Percentiles rank a stretch among this genome's conserved stretches.
Evolutionary conservation across 2,113 vertebrate species (phyloP).

Genomic region (Cyprinodon brontotheroides): DNA sequence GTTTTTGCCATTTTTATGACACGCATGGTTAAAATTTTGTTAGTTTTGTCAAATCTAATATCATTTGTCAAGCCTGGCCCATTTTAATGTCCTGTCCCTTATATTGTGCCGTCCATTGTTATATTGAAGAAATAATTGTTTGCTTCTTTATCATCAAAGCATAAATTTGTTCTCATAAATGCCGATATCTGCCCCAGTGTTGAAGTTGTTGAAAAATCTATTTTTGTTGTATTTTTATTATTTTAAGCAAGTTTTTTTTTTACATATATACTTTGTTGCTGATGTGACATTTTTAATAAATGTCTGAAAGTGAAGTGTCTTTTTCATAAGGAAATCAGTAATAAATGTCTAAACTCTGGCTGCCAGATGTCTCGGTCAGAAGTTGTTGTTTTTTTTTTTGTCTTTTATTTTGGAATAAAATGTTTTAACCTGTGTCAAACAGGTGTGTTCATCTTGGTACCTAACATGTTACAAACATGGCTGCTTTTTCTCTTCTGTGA

Average conservation of each 20-base stretch:
- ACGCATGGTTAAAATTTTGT: conserved; percentile 48
- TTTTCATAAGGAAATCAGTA: conserved; percentile 22
- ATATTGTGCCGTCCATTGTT: conserved; percentile 41
- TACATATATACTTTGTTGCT: conserved; percentile 18
- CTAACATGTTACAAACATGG: conserved; percentile 80
- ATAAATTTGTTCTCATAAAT: conserved; percentile 8
- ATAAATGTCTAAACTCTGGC: conserved; percentile 36
- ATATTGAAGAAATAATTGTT: conserved; percentile 8
- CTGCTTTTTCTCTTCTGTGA: conserved; percentile 81
- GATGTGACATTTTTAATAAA: conserved; percentile 53
- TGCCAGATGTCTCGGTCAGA: conserved; percentile 23
- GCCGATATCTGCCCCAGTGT: conserved; percentile 14
- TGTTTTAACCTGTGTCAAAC: conserved; percentile 56
- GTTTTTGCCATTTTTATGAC: conserved; percentile 42
- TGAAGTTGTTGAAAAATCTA: background rate
- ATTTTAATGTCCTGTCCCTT: conserved; percentile 11
- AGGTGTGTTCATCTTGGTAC: conserved; percentile 66
- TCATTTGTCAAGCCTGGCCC: conserved; percentile 6
- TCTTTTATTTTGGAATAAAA: conserved; percentile 7
- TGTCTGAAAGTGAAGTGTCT: conserved; percentile 19
- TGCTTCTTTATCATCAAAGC: conserved; percentile 1
- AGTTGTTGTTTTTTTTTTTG: conserved; percentile 1
- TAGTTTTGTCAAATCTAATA: background rate
- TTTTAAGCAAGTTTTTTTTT: conserved; percentile 24
- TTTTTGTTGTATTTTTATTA: conserved; percentile 1